Base-by-base conservation (phyloP, 1,140 invertebrate species). In the Phortica variegata region DNA sequence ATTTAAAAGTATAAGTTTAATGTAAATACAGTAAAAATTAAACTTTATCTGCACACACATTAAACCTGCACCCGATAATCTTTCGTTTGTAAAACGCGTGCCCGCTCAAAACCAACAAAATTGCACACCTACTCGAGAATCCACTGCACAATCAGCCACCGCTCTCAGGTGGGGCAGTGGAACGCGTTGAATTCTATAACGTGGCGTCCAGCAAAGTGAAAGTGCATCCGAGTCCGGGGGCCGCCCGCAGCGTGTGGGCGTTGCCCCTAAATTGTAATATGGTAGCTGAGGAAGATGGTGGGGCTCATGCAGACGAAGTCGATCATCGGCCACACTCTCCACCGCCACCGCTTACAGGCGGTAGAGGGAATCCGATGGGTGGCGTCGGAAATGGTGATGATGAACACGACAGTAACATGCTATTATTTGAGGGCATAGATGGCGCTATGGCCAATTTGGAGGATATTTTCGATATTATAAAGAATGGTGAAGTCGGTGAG, bases 231-330 rank as follows among this genome's bases (percentile, higher is more conserved):
- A 89, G 88, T 79, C 88, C 88, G 75, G 88, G 89, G 80, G 86
- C 87, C 66, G 89, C 88, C 68, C 86, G 87, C 73, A 89, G 87
- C 74, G 88, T 90, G 76, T 90, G 88, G 88, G 87, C 88, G 72
- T 78, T 89, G 78, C 84, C 84, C 76, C 81, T 83, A 77, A 82
- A 81, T 60, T 86, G 84, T 74, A 84, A 84, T 60, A 88, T 87
- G 79, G 86, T 87, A 42, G 84, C 86, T 10, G 84, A 85, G 68
- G 80, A 83, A 52, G 61, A 83, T 61, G 55, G 80, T 66, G 61
- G 68, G 33, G 56, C 52, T 20, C 59, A 77, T 65, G 38, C 77
- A 58, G 32, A 77, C 60, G 39, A 77, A 63, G 3, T 79, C 58
- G 47, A 79, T 72, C 21, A 79, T 79, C 21, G 78, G 62, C 50